Conservation (phyloP, 2,113 vertebrate species). For the Caracal caracal region DNA sequence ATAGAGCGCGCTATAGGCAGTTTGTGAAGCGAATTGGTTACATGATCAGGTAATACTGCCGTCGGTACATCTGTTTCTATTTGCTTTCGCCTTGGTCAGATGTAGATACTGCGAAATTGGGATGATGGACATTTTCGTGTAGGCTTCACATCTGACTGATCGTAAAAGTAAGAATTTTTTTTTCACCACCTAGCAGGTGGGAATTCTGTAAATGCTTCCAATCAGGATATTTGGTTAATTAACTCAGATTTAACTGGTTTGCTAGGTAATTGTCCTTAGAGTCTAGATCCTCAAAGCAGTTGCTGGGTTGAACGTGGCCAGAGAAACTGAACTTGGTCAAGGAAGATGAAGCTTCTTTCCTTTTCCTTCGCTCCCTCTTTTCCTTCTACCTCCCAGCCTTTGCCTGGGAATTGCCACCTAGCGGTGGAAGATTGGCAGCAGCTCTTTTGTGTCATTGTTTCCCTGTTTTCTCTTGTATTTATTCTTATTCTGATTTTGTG, state of each 20-base stretch:
- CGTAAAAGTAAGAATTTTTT: not conserved
- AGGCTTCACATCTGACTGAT: not conserved
- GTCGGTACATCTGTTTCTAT: not conserved
- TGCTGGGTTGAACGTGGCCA: not conserved
- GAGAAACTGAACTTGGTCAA: not conserved
- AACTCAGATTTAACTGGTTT: not conserved
- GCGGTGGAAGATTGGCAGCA: not conserved
- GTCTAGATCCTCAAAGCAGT: not conserved
- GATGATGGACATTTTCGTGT: not conserved
- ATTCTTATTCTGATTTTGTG: not conserved
- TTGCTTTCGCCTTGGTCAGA: not conserved
- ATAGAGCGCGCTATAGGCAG: slow-evolving; percentile 95
- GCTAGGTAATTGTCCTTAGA: not conserved
- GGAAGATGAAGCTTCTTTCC: not conserved
- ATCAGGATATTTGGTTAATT: not conserved
- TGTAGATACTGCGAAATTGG: not conserved
- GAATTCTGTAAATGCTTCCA: not conserved
- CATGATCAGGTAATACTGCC: slow-evolving; percentile 91
- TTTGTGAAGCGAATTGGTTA: slow-evolving; percentile 97
- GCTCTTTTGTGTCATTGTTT: not conserved
- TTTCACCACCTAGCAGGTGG: not conserved
- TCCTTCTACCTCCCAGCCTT: not conserved
- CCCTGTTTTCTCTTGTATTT: not conserved
- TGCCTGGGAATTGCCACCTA: not conserved
- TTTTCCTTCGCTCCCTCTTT: not conserved